Evolutionary conservation across 35 echinoderm and acorn worm genomes (phyloP).

Genomic region (Stichopus chloronotus): DNA sequence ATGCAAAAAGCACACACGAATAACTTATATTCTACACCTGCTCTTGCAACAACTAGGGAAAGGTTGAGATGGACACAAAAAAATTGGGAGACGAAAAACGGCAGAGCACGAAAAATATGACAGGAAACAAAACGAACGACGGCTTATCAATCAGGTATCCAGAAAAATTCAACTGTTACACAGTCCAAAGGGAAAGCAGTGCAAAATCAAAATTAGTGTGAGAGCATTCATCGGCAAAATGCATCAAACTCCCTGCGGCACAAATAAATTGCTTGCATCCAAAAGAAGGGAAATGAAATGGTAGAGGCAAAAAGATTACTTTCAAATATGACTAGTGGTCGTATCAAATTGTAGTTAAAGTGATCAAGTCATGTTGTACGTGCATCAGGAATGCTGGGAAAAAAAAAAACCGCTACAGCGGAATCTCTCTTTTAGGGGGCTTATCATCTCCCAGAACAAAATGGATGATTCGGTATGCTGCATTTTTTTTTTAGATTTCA

Average conservation of each 20-base stretch:
- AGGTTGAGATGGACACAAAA: too few species aligned
- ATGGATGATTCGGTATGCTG: too few species aligned
- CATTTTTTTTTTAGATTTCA: too few species aligned
- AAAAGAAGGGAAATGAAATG: slow-evolving; percentile 1
- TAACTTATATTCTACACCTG: too few species aligned
- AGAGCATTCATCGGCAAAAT: not conserved
- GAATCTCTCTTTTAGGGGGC: too few species aligned
- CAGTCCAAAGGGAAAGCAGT: not conserved
- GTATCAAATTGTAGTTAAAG: slow-evolving; percentile 25
- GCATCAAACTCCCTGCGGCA: slow-evolving; percentile 3
- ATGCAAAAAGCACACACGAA: too few species aligned
- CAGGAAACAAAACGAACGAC: not conserved
- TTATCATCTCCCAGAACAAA: too few species aligned
- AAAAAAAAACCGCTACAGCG: too few species aligned
- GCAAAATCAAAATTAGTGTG: slow-evolving; percentile 7
- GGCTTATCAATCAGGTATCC: not conserved
- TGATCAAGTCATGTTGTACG: not conserved
- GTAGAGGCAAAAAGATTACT: not conserved
- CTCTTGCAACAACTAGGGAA: too few species aligned
- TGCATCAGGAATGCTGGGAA: too few species aligned
- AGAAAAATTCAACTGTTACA: not conserved
- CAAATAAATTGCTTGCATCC: not conserved
- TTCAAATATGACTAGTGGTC: slow-evolving; percentile 7
- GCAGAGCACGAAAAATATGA: not conserved
- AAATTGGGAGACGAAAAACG: too few species aligned